These are phyloP conservation scores for Zaprionus lineosus DNA, from an alignment of 2,888 invertebrate genomes.

Conservation along the genomic window DNA sequence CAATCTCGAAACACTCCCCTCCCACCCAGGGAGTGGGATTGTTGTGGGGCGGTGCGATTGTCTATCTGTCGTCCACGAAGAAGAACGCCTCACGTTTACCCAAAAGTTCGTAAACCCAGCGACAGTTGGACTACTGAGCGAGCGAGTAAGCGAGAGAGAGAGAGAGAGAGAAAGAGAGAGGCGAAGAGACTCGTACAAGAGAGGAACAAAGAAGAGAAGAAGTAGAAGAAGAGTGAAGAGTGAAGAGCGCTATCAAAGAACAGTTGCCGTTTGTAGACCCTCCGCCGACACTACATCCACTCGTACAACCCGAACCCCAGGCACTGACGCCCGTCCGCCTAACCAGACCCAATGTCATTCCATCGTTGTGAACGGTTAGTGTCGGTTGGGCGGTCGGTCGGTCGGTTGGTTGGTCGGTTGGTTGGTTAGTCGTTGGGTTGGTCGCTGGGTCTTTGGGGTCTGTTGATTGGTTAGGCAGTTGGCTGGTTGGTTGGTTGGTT, in stretches of 20 bases:
- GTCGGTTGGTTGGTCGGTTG: slow-evolving; percentile 13
- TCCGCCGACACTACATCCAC: too few relatives aligned
- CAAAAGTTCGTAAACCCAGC: too few relatives aligned
- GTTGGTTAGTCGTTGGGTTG: background rate
- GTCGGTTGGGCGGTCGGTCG: slow-evolving; percentile 27
- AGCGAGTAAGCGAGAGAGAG: background rate
- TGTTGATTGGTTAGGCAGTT: slow-evolving; percentile 3
- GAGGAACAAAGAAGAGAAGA: background rate
- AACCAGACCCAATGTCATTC: slow-evolving; percentile 18
- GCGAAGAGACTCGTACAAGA: too few relatives aligned
- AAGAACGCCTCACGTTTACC: too few relatives aligned
- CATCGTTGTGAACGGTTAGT: slow-evolving; percentile 32
- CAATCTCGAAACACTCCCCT: too few relatives aligned
- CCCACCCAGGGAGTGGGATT: too few relatives aligned
- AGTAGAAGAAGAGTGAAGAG: slow-evolving; percentile 20
- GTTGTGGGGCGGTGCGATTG: too few relatives aligned
- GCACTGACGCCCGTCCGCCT: background rate
- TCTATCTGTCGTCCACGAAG: too few relatives aligned
- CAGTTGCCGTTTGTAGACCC: slow-evolving; percentile 12
- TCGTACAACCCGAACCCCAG: slow-evolving; percentile 19
- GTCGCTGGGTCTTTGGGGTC: too few relatives aligned
- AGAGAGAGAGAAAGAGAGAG: background rate
- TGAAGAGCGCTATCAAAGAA: slow-evolving; percentile 34
- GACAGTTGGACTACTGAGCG: slow-evolving; percentile 4
- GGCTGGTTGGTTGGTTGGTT: slow-evolving; percentile 6